Conservation (phyloP, 2,888 invertebrate species). For the Amphipoea oculea region DNA sequence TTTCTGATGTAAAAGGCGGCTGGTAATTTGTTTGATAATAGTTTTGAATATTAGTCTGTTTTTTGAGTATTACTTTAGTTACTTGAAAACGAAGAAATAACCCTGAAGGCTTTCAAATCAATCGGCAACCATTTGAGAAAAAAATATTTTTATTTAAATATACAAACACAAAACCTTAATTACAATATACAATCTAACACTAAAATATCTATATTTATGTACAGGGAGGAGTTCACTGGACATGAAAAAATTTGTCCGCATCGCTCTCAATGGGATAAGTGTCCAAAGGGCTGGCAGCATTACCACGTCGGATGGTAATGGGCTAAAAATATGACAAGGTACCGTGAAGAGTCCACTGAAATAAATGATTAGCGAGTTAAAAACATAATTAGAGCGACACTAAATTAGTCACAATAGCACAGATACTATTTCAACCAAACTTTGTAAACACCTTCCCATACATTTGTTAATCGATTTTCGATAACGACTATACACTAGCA, state of each 20-base stretch:
- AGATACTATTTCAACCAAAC: neutral
- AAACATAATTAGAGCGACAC: neutral
- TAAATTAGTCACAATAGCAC: neutral
- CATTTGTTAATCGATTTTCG: conserved; percentile 38
- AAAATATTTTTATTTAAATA: neutral
- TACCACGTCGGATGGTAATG: neutral
- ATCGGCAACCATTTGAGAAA: neutral
- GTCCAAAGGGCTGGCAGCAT: neutral
- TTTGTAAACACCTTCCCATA: neutral
- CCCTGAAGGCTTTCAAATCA: too few relatives aligned
- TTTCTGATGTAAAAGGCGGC: conserved; percentile 12
- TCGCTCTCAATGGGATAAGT: neutral
- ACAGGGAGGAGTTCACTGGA: neutral
- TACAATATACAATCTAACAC: neutral
- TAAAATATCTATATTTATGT: too few relatives aligned
- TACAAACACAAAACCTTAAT: neutral
- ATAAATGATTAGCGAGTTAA: neutral
- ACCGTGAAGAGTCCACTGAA: neutral
- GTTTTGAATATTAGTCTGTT: conserved; percentile 17
- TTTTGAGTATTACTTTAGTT: conserved; percentile 7
- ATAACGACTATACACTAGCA: conserved; percentile 29
- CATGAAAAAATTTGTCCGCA: neutral
- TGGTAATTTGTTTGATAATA: conserved; percentile 35
- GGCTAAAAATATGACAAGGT: neutral
- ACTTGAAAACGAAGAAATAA: neutral